Percentiles rank a stretch among this genome's conserved stretches.
Conservation (phyloP, 2,888 invertebrate genomes). For the Cenopis cana region DNA sequence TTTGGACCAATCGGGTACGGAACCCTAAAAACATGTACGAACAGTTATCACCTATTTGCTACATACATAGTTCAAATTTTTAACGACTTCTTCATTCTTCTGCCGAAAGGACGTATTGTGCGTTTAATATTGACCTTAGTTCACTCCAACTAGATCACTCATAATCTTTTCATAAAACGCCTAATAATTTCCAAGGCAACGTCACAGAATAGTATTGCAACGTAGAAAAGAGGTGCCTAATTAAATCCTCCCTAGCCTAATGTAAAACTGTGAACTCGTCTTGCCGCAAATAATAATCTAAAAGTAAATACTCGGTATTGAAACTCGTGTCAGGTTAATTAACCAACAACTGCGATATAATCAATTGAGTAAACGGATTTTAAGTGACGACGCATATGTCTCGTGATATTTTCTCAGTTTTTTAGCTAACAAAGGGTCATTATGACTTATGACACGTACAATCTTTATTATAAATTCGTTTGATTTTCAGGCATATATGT, state of each 20-base stretch:
- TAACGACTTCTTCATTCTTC: neutral
- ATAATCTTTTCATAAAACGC: neutral
- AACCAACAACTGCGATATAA: neutral
- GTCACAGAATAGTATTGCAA: too few relatives aligned
- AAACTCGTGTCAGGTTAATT: slow-evolving; percentile 19
- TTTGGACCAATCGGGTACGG: too few relatives aligned
- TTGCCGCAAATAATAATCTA: neutral
- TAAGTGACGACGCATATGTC: neutral
- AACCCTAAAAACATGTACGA: too few relatives aligned
- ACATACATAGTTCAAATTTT: neutral
- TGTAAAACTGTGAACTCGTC: neutral
- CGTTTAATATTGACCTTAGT: neutral
- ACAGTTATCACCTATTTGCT: too few relatives aligned
- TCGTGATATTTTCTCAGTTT: neutral
- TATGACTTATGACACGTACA: too few relatives aligned
- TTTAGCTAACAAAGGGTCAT: too few relatives aligned
- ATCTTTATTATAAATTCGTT: too few relatives aligned
- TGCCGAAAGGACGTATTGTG: neutral
- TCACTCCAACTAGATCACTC: neutral
- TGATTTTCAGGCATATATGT: too few relatives aligned
- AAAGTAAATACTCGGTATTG: neutral
- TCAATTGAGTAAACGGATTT: neutral
- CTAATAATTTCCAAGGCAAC: neutral
- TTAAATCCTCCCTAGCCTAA: neutral
- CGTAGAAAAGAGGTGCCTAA: neutral